Percentiles rank a stretch among this genome's conserved stretches.
Conservation (phyloP, 2,113 vertebrate species). For the Zosterops japonicus region DNA sequence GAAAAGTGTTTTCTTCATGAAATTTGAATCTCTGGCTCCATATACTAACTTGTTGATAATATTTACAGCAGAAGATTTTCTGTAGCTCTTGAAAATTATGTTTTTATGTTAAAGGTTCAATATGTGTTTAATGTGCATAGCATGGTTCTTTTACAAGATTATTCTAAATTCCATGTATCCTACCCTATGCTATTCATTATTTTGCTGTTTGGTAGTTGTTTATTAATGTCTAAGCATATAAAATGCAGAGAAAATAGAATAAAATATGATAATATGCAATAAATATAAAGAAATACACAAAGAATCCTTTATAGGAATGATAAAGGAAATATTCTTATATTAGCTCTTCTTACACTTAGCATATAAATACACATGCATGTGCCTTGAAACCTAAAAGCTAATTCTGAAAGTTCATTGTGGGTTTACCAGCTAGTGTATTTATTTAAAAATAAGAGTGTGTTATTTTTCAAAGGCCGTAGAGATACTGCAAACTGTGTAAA, state of each 20-base stretch:
- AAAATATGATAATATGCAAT: not conserved
- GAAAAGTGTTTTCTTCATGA: not conserved
- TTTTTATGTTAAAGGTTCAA: not conserved
- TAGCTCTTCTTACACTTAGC: not conserved
- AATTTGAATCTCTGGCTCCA: not conserved
- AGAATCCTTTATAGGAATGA: not conserved
- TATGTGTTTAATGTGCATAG: not conserved
- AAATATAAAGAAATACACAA: not conserved
- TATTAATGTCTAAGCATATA: not conserved
- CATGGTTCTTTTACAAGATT: not conserved
- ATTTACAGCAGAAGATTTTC: not conserved
- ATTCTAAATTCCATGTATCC: not conserved
- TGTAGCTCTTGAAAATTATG: not conserved
- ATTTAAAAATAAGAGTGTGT: not conserved
- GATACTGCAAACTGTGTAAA: not conserved
- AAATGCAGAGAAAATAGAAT: not conserved
- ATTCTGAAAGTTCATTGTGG: not conserved
- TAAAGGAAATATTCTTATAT: not conserved
- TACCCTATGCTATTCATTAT: not conserved
- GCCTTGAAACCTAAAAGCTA: not conserved
- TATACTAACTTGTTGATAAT: not conserved
- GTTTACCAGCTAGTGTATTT: not conserved
- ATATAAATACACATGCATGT: not conserved
- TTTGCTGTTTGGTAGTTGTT: not conserved
- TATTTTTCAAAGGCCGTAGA: not conserved